Conservation (phyloP, 2,797 vertebrate genomes). For the Danio choprae region DNA sequence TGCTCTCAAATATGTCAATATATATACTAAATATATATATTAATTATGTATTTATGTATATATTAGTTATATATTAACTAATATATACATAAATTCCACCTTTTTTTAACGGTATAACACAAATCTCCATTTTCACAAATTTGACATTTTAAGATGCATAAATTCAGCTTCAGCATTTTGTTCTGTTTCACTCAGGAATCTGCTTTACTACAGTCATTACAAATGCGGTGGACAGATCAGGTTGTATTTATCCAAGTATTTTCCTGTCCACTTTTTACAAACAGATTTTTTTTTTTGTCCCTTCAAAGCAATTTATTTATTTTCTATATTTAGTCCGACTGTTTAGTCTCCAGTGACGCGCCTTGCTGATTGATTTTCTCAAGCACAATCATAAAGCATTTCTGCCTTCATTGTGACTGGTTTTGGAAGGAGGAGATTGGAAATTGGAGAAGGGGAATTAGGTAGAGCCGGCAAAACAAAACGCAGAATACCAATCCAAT, state of each 20-base stretch:
- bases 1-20: no score
- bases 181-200: background rate
- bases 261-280: background rate
- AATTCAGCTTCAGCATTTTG: background rate
- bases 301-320: background rate
- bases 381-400: conserved; percentile 35
- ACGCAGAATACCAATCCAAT: conserved; percentile 23
- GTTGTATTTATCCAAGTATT: background rate
- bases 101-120: background rate
- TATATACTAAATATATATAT: no score
- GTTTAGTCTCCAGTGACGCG: conserved; percentile 5
- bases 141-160: no score
- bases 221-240: background rate
- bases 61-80: no score
- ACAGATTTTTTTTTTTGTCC: background rate
- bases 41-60: no score
- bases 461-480: conserved; percentile 26
- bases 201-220: no score
- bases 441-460: conserved; percentile 39
- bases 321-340: conserved; percentile 17
- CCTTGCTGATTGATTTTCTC: conserved; percentile 34
- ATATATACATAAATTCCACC: no score
- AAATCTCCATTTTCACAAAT: background rate
- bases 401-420: conserved; percentile 33
- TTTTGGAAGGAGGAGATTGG: conserved; percentile 44